Percentiles rank a stretch among this genome's conserved stretches.
Conservation (phyloP, 2,888 invertebrate genomes). For the Monopis laevigella region DNA sequence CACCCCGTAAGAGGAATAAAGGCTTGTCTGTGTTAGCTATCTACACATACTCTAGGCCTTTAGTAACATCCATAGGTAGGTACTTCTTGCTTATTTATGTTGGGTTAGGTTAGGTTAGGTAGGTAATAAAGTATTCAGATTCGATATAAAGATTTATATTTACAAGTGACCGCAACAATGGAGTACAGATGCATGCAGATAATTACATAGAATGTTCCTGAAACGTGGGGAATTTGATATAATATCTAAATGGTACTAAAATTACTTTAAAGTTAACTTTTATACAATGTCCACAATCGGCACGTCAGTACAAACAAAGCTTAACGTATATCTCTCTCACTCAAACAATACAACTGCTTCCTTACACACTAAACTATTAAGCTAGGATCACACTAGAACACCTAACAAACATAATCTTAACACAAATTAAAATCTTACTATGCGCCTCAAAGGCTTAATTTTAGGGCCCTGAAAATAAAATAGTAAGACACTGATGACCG, state of each 20-base stretch:
- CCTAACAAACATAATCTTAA: no score
- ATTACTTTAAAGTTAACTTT: no score
- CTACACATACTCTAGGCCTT: neutral
- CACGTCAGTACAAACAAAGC: conserved; percentile 24
- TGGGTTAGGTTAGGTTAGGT: neutral
- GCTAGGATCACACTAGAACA: no score
- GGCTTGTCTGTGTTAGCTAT: neutral
- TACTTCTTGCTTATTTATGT: no score
- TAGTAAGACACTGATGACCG: no score
- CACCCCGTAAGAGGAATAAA: neutral
- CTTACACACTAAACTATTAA: no score
- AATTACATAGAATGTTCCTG: conserved; percentile 63
- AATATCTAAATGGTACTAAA: conserved; percentile 66
- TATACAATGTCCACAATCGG: conserved; percentile 53
- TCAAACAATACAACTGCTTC: no score
- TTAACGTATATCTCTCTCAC: conserved; percentile 18
- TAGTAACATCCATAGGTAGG: no score
- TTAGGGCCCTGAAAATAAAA: no score
- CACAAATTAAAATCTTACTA: no score
- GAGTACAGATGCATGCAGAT: conserved; percentile 64
- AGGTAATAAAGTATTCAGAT: conserved; percentile 17
- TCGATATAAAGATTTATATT: conserved; percentile 66
- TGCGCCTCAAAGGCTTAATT: no score
- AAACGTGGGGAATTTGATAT: conserved; percentile 62
- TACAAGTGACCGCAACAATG: conserved; percentile 71